Conservation (phyloP, 2,888 invertebrate genomes). For the Entomobrya multifasciata region DNA sequence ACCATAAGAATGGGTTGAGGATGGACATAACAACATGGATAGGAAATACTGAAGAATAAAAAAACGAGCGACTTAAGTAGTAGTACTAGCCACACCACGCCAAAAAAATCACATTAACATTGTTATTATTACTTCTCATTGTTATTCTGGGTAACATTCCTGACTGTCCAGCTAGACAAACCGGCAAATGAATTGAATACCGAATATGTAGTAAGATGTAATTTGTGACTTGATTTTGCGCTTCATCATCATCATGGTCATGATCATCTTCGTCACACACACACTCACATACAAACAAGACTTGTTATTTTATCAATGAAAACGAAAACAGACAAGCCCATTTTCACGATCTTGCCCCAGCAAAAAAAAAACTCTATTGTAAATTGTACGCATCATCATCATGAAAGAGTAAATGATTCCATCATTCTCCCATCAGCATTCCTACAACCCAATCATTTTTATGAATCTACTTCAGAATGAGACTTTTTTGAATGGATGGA, state of each 20-base stretch:
- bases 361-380: constrained; percentile 44
- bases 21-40: too few species aligned
- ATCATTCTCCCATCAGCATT: constrained; percentile 54
- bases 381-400: constrained; percentile 43
- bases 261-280: background rate
- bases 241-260: constrained; percentile 59
- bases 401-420: constrained; percentile 46
- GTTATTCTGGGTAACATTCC: background rate
- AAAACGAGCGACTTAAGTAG: too few species aligned
- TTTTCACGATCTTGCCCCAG: constrained; percentile 70
- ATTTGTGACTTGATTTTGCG: constrained; percentile 53
- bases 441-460: constrained; percentile 39
- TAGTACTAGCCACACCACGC: background rate
- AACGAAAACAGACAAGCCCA: constrained; percentile 77
- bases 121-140: too few species aligned
- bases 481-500: constrained; percentile 26
- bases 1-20: too few species aligned
- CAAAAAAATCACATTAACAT: background rate
- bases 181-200: background rate
- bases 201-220: background rate
- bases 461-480: constrained; percentile 8
- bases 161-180: background rate
- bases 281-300: background rate
- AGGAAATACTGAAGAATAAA: too few species aligned
- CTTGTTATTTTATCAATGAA: constrained; percentile 76